Base-by-base conservation (phyloP, 2,888 invertebrate genomes). In the Noctua fimbriata region DNA sequence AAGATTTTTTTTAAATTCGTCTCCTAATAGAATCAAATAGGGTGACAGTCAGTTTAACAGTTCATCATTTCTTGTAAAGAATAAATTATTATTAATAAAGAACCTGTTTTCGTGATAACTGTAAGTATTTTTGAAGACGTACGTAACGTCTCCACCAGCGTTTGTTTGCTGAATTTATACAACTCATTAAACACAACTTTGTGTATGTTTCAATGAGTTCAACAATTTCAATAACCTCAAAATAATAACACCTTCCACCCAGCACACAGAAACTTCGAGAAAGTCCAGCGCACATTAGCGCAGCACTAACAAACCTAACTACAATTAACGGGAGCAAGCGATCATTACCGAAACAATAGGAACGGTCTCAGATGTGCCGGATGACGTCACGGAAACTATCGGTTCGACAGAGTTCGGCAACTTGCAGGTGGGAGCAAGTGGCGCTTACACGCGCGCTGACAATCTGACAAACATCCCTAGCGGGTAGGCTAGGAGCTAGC, bases 391-490 rank as follows among this genome's bases (percentile, higher is more conserved):
- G 72, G 69, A 73, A 81, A 81, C 80, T 76, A 83, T 87, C 79
- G 88, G 78, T 79, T 77, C 81, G 65, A 49, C 73, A 60, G 78
- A 67, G 36, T 73, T 73, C 78, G 71, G 47, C 67, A 86, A 88
- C 74, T 87, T 85, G 88, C 88, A 90, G 90, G 90, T 89, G 88
- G 77, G 67, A 79, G 81, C 87, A 81, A 89, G 84, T 84, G 81
- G 82, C 75, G 85, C 80, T 88, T 85, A 89, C 88, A 82, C 74
- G 87, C 82, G 85, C 89, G 89, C 89, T 91, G 90, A 91, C 93
- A 92, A 92, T 91, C 91, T 90, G 90, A 92, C 92, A 91, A 93
- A 92, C 91, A 91, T 90, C 87, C 89, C 90, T 85, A 84, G 87
- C 58, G 83, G 41, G n/a, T 89, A 89, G 89, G 69, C 47, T 10